phyloP scores from a whole-genome alignment of 2,797 vertebrate genomes.

The Micrastur ruficollis region DNA sequence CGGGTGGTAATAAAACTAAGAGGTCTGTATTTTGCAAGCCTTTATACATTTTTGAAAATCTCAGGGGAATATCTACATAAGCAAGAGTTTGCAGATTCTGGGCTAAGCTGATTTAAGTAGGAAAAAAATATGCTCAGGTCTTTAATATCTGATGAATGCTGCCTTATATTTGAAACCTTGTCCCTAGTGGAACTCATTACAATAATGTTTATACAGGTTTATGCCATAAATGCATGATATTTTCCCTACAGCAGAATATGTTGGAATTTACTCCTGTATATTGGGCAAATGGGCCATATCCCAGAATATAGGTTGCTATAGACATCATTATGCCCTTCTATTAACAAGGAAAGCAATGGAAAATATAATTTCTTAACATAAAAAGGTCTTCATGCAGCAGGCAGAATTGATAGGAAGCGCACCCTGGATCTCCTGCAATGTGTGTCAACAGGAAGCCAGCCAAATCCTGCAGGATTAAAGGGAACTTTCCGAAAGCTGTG shows the following conservation, averaged over 20 bases:
- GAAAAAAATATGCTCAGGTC: conserved; percentile 13
- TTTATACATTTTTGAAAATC: neutral
- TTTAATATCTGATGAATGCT: conserved; percentile 45
- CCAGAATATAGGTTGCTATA: neutral
- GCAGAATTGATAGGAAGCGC: neutral
- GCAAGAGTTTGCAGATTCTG: conserved; percentile 9
- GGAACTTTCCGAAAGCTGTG: neutral
- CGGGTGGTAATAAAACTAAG: neutral
- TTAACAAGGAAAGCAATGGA: neutral
- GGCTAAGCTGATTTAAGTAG: neutral
- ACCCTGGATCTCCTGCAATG: neutral
- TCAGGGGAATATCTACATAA: neutral
- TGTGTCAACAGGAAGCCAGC: neutral
- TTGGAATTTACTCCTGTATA: neutral
- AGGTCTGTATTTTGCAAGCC: neutral
- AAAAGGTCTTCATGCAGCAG: neutral
- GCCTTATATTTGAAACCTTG: conserved; percentile 22
- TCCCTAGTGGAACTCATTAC: conserved; percentile 33
- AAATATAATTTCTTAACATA: neutral
- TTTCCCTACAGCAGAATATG: conserved; percentile 1
- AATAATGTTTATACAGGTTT: conserved; percentile 61
- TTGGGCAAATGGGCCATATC: neutral
- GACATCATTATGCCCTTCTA: neutral
- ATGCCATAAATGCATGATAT: conserved; percentile 1
- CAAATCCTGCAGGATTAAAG: neutral